phyloP scores from a whole-genome alignment of 1,140 invertebrate species.

The Leptestheria dahalacensis region DNA sequence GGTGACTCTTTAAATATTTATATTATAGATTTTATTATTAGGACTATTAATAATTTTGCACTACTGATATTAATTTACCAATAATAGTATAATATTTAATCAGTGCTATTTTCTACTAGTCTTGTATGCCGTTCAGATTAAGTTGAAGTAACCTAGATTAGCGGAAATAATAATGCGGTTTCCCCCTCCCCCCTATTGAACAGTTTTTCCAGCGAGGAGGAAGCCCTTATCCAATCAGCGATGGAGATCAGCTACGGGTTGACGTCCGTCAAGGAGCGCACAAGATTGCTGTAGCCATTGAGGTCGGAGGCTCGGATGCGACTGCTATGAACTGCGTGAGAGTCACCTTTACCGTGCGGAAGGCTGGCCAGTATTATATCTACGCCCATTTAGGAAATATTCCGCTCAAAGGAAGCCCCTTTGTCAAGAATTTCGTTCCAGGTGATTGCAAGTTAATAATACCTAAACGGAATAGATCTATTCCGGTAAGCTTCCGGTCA shows the following conservation, averaged over 20 bases:
- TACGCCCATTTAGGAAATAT: conserved; percentile 59
- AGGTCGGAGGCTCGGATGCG: conserved; percentile 66
- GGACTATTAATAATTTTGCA: conserved; percentile 10
- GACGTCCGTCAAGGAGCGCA: conserved; percentile 67
- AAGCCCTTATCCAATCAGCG: conserved; percentile 79
- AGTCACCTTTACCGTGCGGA: conserved; percentile 79
- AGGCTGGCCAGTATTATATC: conserved; percentile 74
- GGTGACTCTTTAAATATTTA: conserved; percentile 29
- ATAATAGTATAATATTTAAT: too few species aligned
- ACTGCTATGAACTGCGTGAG: conserved; percentile 64
- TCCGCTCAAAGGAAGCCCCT: conserved; percentile 49
- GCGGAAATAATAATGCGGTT: too few species aligned
- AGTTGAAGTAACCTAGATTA: too few species aligned
- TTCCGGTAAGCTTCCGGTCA: not conserved
- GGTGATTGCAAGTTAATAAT: too few species aligned
- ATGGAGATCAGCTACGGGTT: conserved; percentile 71
- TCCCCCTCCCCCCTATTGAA: conserved; percentile 17
- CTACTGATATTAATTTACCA: too few species aligned
- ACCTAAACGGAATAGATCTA: too few species aligned
- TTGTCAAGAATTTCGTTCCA: conserved; percentile 33
- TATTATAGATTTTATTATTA: conserved; percentile 2
- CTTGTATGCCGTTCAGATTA: too few species aligned
- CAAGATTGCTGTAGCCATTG: conserved; percentile 65
- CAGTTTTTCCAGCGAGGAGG: conserved; percentile 83
- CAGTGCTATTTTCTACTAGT: too few species aligned